Evolutionary conservation across 2,888 invertebrate genomes (phyloP).

Genomic region (Cerastoderma edule): DNA sequence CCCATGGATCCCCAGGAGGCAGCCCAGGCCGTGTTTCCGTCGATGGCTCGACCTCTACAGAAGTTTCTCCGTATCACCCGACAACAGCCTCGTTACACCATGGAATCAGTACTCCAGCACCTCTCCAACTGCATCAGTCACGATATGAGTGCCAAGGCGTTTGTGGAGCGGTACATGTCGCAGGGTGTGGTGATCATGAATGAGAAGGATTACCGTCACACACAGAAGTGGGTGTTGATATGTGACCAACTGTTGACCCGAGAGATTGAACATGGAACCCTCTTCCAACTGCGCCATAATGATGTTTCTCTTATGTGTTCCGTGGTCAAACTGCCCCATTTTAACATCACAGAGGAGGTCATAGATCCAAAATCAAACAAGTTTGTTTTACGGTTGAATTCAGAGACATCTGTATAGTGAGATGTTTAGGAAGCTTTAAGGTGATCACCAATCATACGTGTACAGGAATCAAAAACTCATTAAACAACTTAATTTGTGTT

Average conservation of each 20-base stretch:
- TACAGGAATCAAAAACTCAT: slow-evolving; percentile 13
- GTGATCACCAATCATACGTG: background rate
- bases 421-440: background rate
- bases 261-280: slow-evolving; percentile 91
- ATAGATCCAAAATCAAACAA: slow-evolving; percentile 98
- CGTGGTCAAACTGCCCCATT: slow-evolving; percentile 94
- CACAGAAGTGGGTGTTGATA: slow-evolving; percentile 98
- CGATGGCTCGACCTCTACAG: slow-evolving; percentile 97
- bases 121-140: slow-evolving; percentile 95
- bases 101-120: slow-evolving; percentile 95
- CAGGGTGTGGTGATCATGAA: slow-evolving; percentile 88
- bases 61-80: slow-evolving; percentile 97
- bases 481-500: too few relatives aligned
- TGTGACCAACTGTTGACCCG: slow-evolving; percentile 96
- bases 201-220: slow-evolving; percentile 78
- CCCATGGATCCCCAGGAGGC: slow-evolving; percentile 98
- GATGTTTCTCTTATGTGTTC: slow-evolving; percentile 93
- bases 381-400: slow-evolving; percentile 96
- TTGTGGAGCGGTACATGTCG: slow-evolving; percentile 95
- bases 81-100: slow-evolving; percentile 97
- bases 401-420: slow-evolving; percentile 95
- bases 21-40: slow-evolving; percentile 98
- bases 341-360: slow-evolving; percentile 97
- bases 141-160: slow-evolving; percentile 96
- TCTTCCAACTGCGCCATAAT: slow-evolving; percentile 92